Evolutionary conservation across 2,113 vertebrate species (phyloP).

Genomic region (Shinisaurus crocodilurus): DNA sequence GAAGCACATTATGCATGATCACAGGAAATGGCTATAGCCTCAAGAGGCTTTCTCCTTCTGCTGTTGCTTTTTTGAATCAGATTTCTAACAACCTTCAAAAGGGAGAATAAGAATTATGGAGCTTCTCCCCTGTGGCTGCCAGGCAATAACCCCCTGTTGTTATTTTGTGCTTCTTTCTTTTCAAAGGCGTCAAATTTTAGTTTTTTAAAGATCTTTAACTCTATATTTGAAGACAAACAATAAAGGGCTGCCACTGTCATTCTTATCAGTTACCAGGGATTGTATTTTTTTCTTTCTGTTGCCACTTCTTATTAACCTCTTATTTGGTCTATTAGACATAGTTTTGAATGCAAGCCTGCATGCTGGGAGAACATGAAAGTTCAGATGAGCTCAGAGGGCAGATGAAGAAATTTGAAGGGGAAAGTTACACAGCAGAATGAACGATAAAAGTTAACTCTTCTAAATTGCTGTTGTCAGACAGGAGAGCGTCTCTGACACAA

Average conservation of each 20-base stretch:
- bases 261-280: conserved; percentile 95
- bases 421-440: conserved; percentile 83
- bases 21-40: conserved; percentile 99
- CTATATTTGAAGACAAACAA: conserved; percentile 97
- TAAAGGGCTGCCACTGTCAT: conserved; percentile 95
- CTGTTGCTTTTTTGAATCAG: conserved; percentile 89
- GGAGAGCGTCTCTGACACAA: conserved; percentile 70
- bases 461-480: conserved; percentile 79
- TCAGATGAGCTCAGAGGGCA: conserved; percentile 89
- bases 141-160: conserved; percentile 99
- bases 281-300: conserved; percentile 89
- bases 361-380: conserved; percentile 91
- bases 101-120: conserved; percentile 96
- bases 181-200: conserved; percentile 99
- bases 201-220: conserved; percentile 99
- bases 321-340: conserved; percentile 89
- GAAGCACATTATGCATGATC: conserved; percentile 99
- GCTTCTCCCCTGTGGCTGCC: conserved; percentile 95
- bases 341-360: conserved; percentile 87
- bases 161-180: conserved; percentile 99
- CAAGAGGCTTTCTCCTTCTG: conserved; percentile 92
- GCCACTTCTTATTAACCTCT: conserved; percentile 98
- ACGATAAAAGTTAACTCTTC: conserved; percentile 85
- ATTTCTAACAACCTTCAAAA: conserved; percentile 99
- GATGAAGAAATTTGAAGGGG: conserved; percentile 81